phyloP scores from a whole-genome alignment of 2,888 invertebrate genomes.

The Alitta virens region DNA sequence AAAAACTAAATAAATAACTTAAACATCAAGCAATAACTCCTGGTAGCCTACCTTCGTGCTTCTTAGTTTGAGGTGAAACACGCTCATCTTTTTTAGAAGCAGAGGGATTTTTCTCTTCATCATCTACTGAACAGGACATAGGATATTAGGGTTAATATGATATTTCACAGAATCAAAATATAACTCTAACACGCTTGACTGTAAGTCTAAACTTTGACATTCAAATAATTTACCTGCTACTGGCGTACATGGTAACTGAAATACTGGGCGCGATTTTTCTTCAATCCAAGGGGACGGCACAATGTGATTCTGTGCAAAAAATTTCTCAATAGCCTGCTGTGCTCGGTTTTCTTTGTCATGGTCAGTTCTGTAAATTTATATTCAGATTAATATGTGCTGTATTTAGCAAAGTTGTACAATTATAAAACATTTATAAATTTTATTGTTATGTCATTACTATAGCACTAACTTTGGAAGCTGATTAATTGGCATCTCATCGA shows the following conservation, averaged over 20 bases:
- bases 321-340: constrained; percentile 47
- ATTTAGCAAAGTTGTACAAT: background rate
- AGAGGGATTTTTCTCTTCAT: no score
- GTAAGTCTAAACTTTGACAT: no score
- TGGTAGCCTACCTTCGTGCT: background rate
- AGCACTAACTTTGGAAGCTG: constrained; percentile 22
- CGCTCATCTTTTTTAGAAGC: no score
- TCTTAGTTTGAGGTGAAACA: background rate
- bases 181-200: no score
- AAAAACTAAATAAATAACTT: background rate
- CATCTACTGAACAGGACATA: no score
- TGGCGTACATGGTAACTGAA: constrained; percentile 6
- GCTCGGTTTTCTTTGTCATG: constrained; percentile 42
- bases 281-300: constrained; percentile 49
- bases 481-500: constrained; percentile 44
- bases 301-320: constrained; percentile 44
- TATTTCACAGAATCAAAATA: no score
- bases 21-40: background rate
- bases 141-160: no score
- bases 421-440: no score
- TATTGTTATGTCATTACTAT: no score
- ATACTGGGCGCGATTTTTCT: constrained; percentile 1
- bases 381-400: background rate
- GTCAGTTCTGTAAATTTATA: constrained; percentile 32
- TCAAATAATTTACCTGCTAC: constrained; percentile 19